These are phyloP conservation scores for Drosophila equinoxialis DNA, from an alignment of 1,140 invertebrate genomes.

Conservation along the genomic window DNA sequence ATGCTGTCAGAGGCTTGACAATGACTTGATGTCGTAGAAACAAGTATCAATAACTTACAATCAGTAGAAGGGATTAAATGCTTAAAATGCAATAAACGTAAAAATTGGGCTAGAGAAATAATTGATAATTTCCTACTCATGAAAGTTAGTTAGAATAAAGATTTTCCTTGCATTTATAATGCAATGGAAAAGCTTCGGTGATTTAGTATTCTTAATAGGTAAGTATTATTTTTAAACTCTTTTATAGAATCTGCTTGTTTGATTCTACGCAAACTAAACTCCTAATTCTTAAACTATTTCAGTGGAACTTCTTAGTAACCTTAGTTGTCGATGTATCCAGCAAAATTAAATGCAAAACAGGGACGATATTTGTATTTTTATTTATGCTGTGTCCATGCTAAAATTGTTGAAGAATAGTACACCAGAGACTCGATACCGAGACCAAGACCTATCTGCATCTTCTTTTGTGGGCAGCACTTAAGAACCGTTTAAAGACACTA, in stretches of 20 bases:
- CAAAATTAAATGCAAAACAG: background rate
- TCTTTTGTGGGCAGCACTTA: conserved; percentile 28
- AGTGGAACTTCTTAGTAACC: too few relatives aligned
- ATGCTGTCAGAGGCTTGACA: conserved; percentile 17
- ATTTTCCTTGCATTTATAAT: too few relatives aligned
- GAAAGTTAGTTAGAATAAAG: too few relatives aligned
- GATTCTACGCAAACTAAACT: too few relatives aligned
- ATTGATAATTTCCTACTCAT: background rate
- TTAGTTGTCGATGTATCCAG: too few relatives aligned
- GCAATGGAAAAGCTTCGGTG: too few relatives aligned
- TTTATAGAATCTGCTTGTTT: too few relatives aligned
- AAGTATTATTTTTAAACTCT: too few relatives aligned
- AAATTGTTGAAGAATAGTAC: background rate
- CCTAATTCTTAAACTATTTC: too few relatives aligned
- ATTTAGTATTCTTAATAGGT: too few relatives aligned
- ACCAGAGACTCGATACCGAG: background rate
- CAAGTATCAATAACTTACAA: background rate
- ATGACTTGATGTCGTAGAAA: background rate
- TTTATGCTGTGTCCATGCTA: background rate
- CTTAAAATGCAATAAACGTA: conserved; percentile 1
- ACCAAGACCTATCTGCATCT: background rate
- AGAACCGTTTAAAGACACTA: conserved; percentile 46
- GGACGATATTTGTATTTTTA: background rate
- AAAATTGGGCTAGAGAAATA: background rate
- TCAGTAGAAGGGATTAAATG: background rate